Percentiles rank a stretch among this genome's conserved stretches.
phyloP scores from a whole-genome alignment of 1,140 invertebrate species.

The Archegozetes longisetosus region DNA sequence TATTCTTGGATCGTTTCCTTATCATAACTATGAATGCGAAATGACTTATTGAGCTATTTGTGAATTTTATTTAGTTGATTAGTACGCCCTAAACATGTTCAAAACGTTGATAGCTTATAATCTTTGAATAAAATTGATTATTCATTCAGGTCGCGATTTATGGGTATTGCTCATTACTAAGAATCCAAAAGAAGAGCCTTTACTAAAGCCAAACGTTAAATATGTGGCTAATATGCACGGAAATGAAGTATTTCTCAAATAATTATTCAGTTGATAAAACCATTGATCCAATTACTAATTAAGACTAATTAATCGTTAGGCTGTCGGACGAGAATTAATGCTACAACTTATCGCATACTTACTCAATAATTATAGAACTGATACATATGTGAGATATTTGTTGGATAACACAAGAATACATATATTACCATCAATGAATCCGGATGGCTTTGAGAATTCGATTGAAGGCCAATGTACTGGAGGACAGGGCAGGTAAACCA shows the following conservation, averaged over 20 bases:
- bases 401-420: conserved; percentile 37
- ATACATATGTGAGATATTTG: conserved; percentile 26
- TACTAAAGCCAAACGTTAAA: conserved; percentile 58
- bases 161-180: conserved; percentile 88
- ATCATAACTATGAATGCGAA: too few species aligned
- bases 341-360: conserved; percentile 54
- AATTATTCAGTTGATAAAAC: background rate
- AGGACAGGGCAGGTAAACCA: conserved; percentile 27
- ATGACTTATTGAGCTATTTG: too few species aligned
- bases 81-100: too few species aligned
- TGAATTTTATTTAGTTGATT: too few species aligned
- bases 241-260: conserved; percentile 22
- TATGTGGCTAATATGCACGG: conserved; percentile 32
- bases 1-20: too few species aligned
- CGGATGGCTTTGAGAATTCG: conserved; percentile 34
- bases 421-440: conserved; percentile 38
- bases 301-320: too few species aligned
- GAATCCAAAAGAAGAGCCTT: conserved; percentile 72
- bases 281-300: too few species aligned
- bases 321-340: conserved; percentile 68
- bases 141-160: conserved; percentile 57
- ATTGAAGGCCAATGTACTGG: conserved; percentile 31
- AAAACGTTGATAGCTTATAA: too few species aligned
- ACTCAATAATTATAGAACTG: conserved; percentile 20
- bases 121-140: too few species aligned